These are phyloP conservation scores for Mormyrops boulengeri DNA, from an alignment of 2,797 vertebrate species.

Conservation along the genomic window DNA sequence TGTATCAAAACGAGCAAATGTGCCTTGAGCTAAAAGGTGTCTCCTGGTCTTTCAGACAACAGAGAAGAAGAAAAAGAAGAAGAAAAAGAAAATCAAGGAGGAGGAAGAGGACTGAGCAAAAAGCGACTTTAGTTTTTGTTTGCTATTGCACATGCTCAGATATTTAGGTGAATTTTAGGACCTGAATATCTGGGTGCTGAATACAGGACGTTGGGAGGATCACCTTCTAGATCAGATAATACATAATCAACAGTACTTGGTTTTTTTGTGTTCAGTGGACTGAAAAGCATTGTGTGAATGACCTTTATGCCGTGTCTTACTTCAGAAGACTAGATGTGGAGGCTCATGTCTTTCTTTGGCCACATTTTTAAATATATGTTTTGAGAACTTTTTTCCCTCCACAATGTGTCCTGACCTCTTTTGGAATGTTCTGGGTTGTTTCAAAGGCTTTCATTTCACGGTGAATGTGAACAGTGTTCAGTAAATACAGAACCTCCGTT, in stretches of 20 bases:
- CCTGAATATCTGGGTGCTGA: not conserved
- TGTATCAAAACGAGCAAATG: conserved; percentile 25
- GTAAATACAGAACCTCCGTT: not conserved
- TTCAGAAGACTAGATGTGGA: not conserved
- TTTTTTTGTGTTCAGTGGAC: not conserved
- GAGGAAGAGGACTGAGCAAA: conserved; percentile 33
- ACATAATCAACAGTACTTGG: not conserved
- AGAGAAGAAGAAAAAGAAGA: conserved; percentile 73
- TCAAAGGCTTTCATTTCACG: not conserved
- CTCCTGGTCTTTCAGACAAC: conserved; percentile 51
- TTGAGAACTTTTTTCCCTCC: not conserved
- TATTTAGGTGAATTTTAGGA: conserved; percentile 1
- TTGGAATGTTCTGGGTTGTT: not conserved
- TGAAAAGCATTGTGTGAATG: not conserved
- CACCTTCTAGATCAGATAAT: not conserved
- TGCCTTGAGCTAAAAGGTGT: not conserved
- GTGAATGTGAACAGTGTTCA: not conserved
- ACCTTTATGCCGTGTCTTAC: not conserved
- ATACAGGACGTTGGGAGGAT: not conserved
- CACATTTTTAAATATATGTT: not conserved
- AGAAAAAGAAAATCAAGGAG: conserved; percentile 63
- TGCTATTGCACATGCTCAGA: conserved; percentile 16
- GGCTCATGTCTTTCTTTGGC: too few relatives aligned
- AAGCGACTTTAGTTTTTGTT: conserved; percentile 23
- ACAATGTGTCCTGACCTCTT: not conserved